Evolutionary conservation across 2,113 vertebrate genomes (phyloP), one percentile per base, ranked within the genome.

Genomic region (Notiomystis cincta): DNA sequence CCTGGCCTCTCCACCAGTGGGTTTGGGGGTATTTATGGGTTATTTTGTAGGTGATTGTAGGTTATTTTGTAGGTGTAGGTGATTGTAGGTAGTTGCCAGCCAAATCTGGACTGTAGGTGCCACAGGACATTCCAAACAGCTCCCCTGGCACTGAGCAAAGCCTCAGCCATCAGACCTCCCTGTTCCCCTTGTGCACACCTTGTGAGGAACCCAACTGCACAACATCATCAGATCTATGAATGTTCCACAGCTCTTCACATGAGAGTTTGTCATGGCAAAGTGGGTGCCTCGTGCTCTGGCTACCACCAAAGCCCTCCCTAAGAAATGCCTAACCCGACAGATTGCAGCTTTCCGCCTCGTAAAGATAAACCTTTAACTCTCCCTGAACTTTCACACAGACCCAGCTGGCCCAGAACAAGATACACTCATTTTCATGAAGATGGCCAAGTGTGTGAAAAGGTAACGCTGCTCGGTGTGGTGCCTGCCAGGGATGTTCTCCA

Each of bases 381-480:
- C 11, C 31, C 13, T 77, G 84, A 94, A 57, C 81, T 73, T 50
- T 53, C 2, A 3, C 37, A 65, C 58, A 35, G 45, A 58, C 25
- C 58, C 62, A 75, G 24, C 19, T 61, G 73, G 21, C 40, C 69
- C 13, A 9, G 12, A 58, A 62, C 0, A 3, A 56, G 23, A 13
- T 24, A 30, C 14, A 13, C 33, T 25, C 5, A 50, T n/a, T 40
- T 13, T 33, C 37, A 19, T 15, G 15, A 38, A 44, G 62, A 11
- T 56, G 40, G 81, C 81, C 73, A 92, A 93, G 56, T 58, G 38
- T 89, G 60, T 84, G 64, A 89, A 75, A 75, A 89, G 69, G 5
- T 64, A 70, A 61, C 0, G 0, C 25, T 42, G 22, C 38, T 42
- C 50, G 10, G 58, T 10, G 60, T 12, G 1, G 11, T 24, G 38